phyloP scores from a whole-genome alignment of 2,797 vertebrate genomes.

The Acipenser ruthenus region DNA sequence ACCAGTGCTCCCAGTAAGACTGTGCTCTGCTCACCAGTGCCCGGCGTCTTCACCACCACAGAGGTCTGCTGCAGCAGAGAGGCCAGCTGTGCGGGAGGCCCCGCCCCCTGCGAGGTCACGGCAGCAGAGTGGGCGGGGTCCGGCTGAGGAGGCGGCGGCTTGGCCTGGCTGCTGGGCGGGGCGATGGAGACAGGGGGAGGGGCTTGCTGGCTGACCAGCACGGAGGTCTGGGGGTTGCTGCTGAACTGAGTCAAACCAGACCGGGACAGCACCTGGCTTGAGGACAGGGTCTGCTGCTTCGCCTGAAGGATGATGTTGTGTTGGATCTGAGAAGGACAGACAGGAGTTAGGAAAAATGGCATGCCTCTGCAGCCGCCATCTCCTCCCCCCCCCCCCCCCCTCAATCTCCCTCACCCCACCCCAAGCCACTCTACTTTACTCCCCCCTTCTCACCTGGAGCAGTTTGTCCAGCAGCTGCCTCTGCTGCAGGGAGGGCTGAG shows the following conservation, averaged over 20 bases:
- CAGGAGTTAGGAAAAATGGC: not conserved
- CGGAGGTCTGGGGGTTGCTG: conserved; percentile 32
- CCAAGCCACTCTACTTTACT: too few relatives aligned
- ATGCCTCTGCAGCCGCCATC: too few relatives aligned
- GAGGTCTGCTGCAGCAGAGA: conserved; percentile 62
- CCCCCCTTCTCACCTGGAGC: conserved; percentile 40
- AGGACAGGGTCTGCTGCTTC: conserved; percentile 52
- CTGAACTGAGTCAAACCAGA: conserved; percentile 28
- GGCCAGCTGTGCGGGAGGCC: conserved; percentile 45
- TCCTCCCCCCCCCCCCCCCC: too few relatives aligned
- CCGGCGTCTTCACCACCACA: conserved; percentile 49
- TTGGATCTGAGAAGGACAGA: conserved; percentile 57
- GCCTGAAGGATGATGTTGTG: conserved; percentile 75
- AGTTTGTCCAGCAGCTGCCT: too few relatives aligned
- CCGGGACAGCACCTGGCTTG: conserved; percentile 15
- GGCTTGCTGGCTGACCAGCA: conserved; percentile 9
- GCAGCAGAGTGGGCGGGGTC: conserved; percentile 40
- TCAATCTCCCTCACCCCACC: too few relatives aligned
- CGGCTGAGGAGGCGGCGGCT: conserved; percentile 8
- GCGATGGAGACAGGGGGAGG: conserved; percentile 4
- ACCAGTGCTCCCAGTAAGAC: conserved; percentile 36
- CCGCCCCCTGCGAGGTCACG: conserved; percentile 30
- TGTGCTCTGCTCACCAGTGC: conserved; percentile 49
- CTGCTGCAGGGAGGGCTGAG: conserved; percentile 58
- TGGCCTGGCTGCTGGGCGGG: conserved; percentile 25